Base-by-base conservation (phyloP, 2,113 vertebrate genomes). In the Lagopus muta region DNA sequence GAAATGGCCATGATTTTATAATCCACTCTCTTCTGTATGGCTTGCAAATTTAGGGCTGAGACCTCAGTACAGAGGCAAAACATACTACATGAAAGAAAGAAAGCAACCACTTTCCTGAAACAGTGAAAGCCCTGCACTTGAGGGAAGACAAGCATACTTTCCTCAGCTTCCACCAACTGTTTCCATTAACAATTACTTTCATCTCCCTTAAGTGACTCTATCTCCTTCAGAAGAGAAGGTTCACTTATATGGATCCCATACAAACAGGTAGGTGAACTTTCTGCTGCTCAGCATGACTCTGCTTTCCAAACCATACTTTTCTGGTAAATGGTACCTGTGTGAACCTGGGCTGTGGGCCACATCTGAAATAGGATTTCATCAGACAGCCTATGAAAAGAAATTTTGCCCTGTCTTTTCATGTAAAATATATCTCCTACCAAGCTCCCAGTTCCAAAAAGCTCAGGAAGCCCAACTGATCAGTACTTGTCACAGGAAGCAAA, bases 341-440 rank as follows among this genome's bases (percentile, higher is more conserved):
- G 18, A 67, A 14, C 5, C 78, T 34, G 32, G 30, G 8, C 21
- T 52, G 19, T 10, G 27, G 42, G 10, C 66, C 38, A 61, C 8
- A 10, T 65, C 40, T 70, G 62, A 88, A 85, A 43, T 3, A 40
- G 4, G 11, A 20, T 6, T 82, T 82, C 20, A 18, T 61, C 52
- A 84, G 30, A 38, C 7, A 72, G 22, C 4, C 30, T 72, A 32
- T 54, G 57, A 60, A 79, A 84, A 65, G 5, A 50, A 38, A 11
- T 36, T 1, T 7, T 36, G 2, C 0, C 19, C 25, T 34, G 34
- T 47, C 28, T n/a, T 72, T 22, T 69, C 17, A 34, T 4, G 6
- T 18, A 18, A 88, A 60, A 38, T 4, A 15, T 30, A 3, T 2
- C 30, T 75, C 34, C 86, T 34, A 32, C 6, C 17, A 82, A 76